phyloP scores from a whole-genome alignment of 2,797 vertebrate species.

The Amphiprion clarkii region DNA sequence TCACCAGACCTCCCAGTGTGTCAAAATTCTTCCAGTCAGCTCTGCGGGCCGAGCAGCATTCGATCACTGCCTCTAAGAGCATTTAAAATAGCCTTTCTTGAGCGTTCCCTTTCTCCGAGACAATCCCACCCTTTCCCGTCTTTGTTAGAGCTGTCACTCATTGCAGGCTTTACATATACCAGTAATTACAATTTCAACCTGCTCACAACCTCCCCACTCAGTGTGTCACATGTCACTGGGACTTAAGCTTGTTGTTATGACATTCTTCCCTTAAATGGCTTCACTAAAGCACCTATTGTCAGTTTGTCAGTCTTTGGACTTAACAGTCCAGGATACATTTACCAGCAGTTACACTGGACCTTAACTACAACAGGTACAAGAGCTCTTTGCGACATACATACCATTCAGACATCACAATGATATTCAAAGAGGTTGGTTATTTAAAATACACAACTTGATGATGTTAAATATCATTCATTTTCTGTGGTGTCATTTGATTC shows the following conservation, averaged over 20 bases:
- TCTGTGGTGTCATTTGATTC: background rate
- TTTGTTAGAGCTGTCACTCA: constrained; percentile 80
- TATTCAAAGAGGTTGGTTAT: background rate
- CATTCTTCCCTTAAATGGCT: constrained; percentile 72
- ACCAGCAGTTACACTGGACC: constrained; percentile 50
- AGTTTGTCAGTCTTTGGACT: constrained; percentile 66
- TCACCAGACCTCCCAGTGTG: constrained; percentile 86
- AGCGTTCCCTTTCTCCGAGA: constrained; percentile 50
- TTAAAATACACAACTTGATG: constrained; percentile 12
- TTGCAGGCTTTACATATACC: constrained; percentile 66
- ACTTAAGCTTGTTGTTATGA: constrained; percentile 81
- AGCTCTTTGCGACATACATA: constrained; percentile 5
- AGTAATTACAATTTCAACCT: constrained; percentile 75
- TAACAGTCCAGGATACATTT: constrained; percentile 40
- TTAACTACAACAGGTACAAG: constrained; percentile 12
- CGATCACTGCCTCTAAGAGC: constrained; percentile 57
- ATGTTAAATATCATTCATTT: background rate
- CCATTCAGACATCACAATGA: background rate
- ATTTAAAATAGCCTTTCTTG: constrained; percentile 49
- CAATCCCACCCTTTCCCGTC: constrained; percentile 71
- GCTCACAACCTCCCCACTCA: constrained; percentile 53
- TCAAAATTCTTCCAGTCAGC: constrained; percentile 63
- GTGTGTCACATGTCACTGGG: constrained; percentile 78
- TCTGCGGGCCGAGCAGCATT: constrained; percentile 36
- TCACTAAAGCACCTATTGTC: constrained; percentile 73